Base-by-base conservation (phyloP, 2,888 invertebrate species). In the Ennomos erosarius region DNA sequence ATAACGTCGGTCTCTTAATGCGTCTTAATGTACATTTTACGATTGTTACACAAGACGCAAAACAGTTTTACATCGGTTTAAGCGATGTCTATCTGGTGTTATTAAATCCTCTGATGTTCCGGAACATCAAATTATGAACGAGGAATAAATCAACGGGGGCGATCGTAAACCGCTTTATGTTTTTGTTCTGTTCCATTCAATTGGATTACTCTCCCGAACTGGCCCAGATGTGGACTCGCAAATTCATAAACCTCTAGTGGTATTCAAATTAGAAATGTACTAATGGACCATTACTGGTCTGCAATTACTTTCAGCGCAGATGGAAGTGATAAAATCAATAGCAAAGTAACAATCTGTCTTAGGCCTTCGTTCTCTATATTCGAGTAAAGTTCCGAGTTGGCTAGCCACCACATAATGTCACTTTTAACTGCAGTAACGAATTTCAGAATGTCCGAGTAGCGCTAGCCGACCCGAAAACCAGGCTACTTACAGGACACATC, bases 11-110 rank as follows among this genome's bases (percentile, higher is more conserved):
- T 80, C 79, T 85, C 82, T 87, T 90, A 90, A 91, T 91, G 92
- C 90, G 81, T 83, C 88, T 90, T 92, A 92, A 91, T 91, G 91
- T 87, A 88, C 81, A 90, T 91, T 92, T 92, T 92, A 92, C 87
- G 91, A 88, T 87, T 85, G 87, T 91, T 90, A 88, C 90, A 89
- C 87, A 90, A 90, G 87, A 88, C 78, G 84, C 82, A 81, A 50
- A 81, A 84, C 88, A 85, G 84, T 90, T 90, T 87, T 84, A 89
- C 89, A 87, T 84, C 84, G 80, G 81, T 81, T 85, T 84, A 86
- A 90, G 88, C 89, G 90, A 88, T 87, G 83, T 79, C 88, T 89
- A 88, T 90, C 88, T 84, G 81, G 77, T 74, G 88, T 90, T 90
- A 91, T 92, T 90, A 90, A 90, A 90, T 84, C 85, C 79, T 85